phyloP scores from a whole-genome alignment of 2,888 invertebrate genomes.

The Mystacides longicornis region DNA sequence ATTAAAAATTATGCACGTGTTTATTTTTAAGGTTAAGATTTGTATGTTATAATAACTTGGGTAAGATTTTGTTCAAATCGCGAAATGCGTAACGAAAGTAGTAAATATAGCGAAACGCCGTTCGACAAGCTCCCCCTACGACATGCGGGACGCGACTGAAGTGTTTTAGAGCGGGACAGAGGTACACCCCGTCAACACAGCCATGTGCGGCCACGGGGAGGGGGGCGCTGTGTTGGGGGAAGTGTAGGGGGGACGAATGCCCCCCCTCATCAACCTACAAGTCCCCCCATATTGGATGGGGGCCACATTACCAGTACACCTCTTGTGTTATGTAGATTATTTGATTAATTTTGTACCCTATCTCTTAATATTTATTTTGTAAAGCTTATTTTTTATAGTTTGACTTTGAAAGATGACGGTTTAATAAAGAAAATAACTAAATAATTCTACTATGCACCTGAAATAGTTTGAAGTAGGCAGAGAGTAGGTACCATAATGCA shows the following conservation, averaged over 20 bases:
- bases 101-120: slow-evolving; percentile 24
- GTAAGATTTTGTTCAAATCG: slow-evolving; percentile 9
- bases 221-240: slow-evolving; percentile 24
- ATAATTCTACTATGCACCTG: too few relatives aligned
- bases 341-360: slow-evolving; percentile 27
- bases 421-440: too few relatives aligned
- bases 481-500: too few relatives aligned
- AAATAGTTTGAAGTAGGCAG: too few relatives aligned
- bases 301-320: slow-evolving; percentile 3
- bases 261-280: neutral
- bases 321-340: slow-evolving; percentile 26
- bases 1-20: slow-evolving; percentile 11
- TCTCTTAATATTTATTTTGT: slow-evolving; percentile 27
- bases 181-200: slow-evolving; percentile 22
- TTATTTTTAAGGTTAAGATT: too few relatives aligned
- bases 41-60: neutral
- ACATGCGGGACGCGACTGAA: slow-evolving; percentile 28
- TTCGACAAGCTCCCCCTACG: slow-evolving; percentile 20
- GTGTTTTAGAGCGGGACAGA: slow-evolving; percentile 15
- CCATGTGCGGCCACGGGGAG: slow-evolving; percentile 31
- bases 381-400: too few relatives aligned
- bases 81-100: slow-evolving; percentile 7
- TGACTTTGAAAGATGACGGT: too few relatives aligned
- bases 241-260: slow-evolving; percentile 6
- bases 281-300: neutral